Conservation (phyloP, 2,113 vertebrate genomes). For the Thryonomys swinderianus region DNA sequence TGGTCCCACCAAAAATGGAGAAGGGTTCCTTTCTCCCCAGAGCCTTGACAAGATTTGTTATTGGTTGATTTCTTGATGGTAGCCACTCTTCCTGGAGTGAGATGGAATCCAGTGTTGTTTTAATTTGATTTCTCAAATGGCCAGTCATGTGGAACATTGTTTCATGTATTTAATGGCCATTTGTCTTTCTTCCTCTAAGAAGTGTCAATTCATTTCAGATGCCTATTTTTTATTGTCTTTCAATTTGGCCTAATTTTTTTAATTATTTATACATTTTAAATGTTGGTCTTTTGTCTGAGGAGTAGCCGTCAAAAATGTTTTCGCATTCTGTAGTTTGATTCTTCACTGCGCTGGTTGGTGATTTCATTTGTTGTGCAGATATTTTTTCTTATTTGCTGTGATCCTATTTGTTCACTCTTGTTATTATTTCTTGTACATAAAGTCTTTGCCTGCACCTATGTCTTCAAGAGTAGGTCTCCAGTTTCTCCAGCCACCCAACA, state of each 20-base stretch:
- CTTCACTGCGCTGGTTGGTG: background rate
- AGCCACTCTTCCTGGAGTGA: background rate
- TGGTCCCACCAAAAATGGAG: background rate
- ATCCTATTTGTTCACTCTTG: background rate
- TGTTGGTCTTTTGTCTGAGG: background rate
- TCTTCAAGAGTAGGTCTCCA: background rate
- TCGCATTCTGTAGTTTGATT: background rate
- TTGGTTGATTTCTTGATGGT: background rate
- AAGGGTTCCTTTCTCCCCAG: background rate
- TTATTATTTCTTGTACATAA: background rate
- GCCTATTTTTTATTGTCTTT: background rate
- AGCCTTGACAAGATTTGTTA: background rate
- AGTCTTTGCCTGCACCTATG: background rate
- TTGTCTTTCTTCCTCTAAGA: background rate
- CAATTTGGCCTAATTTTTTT: background rate
- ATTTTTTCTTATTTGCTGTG: background rate
- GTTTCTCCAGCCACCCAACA: background rate
- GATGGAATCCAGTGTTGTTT: background rate
- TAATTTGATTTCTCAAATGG: background rate
- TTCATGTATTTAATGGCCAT: background rate
- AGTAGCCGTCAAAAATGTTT: background rate
- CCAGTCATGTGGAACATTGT: background rate
- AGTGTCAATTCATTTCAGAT: background rate
- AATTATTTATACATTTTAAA: background rate
- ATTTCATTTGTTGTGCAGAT: background rate